A percentile compares a stretch with the other conserved stretches of the same genome.
Evolutionary conservation across 2,797 vertebrate genomes (phyloP).

Genomic region (Gila robusta): DNA sequence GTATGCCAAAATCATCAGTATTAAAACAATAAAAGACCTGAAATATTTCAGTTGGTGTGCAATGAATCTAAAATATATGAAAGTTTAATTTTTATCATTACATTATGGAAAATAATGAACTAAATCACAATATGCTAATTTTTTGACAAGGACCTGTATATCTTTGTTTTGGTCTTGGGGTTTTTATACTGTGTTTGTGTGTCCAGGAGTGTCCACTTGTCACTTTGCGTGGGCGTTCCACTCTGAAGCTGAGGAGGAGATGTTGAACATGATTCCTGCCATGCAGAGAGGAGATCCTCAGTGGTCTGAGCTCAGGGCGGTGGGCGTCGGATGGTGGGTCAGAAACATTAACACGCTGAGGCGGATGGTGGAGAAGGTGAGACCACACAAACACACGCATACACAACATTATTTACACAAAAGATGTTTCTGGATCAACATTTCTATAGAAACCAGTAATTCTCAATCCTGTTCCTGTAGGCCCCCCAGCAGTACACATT

Average conservation of each 20-base stretch:
- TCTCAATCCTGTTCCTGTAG: neutral
- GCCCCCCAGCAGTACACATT: neutral
- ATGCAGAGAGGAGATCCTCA: constrained; percentile 98
- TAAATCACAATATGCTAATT: too few species aligned
- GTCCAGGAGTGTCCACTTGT: constrained; percentile 92
- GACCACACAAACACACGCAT: neutral
- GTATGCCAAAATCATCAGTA: too few species aligned
- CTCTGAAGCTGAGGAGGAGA: constrained; percentile 96
- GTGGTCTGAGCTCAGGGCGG: constrained; percentile 94
- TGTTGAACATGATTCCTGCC: constrained; percentile 97
- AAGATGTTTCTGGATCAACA: neutral
- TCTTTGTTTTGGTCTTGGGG: neutral
- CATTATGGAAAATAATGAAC: too few species aligned
- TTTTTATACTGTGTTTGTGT: neutral
- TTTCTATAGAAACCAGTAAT: neutral
- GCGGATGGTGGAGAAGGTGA: constrained; percentile 97
- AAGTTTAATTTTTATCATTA: too few species aligned
- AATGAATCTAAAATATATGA: too few species aligned
- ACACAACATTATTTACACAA: neutral
- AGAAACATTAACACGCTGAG: constrained; percentile 96
- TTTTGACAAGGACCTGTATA: too few species aligned
- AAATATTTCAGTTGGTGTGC: too few species aligned
- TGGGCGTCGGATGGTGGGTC: constrained; percentile 98
- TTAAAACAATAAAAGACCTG: too few species aligned
- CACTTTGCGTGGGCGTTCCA: constrained; percentile 99